A percentile compares a stretch with the other conserved stretches of the same genome.
Evolutionary conservation across 2,888 invertebrate species (phyloP).

Genomic region (Prosopocoilus inquinatus): DNA sequence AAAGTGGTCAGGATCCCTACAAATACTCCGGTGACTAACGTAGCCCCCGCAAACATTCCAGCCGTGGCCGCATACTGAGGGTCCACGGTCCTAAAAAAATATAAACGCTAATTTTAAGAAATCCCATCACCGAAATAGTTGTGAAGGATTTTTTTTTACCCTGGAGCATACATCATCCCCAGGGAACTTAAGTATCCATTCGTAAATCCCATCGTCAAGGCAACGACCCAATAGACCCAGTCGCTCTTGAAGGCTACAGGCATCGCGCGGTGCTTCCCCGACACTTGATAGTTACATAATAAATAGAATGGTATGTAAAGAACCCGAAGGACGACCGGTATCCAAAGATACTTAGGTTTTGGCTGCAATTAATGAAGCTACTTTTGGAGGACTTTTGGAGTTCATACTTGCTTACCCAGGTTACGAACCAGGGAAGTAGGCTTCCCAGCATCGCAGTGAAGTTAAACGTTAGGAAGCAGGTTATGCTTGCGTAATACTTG

Average conservation of each 20-base stretch:
- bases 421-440: slow-evolving; percentile 72
- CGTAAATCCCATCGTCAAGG: slow-evolving; percentile 75
- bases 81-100: slow-evolving; percentile 67
- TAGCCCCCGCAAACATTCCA: slow-evolving; percentile 95
- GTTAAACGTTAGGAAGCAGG: slow-evolving; percentile 94
- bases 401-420: slow-evolving; percentile 63
- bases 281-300: slow-evolving; percentile 83
- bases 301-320: slow-evolving; percentile 87
- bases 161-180: slow-evolving; percentile 90
- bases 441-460: slow-evolving; percentile 91
- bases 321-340: slow-evolving; percentile 68
- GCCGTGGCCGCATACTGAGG: slow-evolving; percentile 79
- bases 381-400: background rate
- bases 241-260: slow-evolving; percentile 76
- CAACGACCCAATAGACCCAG: slow-evolving; percentile 74
- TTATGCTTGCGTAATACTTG: slow-evolving; percentile 67
- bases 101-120: background rate
- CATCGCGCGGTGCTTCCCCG: slow-evolving; percentile 54
- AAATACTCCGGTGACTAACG: slow-evolving; percentile 85
- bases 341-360: slow-evolving; percentile 68
- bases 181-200: slow-evolving; percentile 92
- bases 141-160: slow-evolving; percentile 70
- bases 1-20: slow-evolving; percentile 76
- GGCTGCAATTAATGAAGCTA: slow-evolving; percentile 59
- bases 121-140: slow-evolving; percentile 51